These are phyloP conservation scores for Euzophera pinguis DNA, from an alignment of 2,888 invertebrate genomes.

Conservation along the genomic window DNA sequence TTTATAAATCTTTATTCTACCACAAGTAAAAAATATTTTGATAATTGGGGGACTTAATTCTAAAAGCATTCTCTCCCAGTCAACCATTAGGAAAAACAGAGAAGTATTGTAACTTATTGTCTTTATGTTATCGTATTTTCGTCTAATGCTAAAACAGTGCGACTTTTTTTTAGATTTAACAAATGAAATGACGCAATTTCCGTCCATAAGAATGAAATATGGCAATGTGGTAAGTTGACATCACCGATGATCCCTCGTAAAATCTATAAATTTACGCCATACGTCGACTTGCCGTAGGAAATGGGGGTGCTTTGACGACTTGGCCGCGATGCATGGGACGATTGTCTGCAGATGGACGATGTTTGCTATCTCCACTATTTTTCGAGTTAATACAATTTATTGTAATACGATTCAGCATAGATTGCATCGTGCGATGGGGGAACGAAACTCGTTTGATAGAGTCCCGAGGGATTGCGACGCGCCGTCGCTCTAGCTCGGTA, in stretches of 20 bases:
- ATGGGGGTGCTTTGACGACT: conserved; percentile 53
- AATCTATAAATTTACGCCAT: conserved; percentile 71
- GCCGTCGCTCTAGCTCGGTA: conserved; percentile 69
- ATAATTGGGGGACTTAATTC: too few species aligned
- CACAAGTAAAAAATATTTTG: too few species aligned
- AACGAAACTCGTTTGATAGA: conserved; percentile 78
- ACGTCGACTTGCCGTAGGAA: conserved; percentile 50
- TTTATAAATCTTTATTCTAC: too few species aligned
- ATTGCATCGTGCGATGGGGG: conserved; percentile 76
- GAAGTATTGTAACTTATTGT: too few species aligned
- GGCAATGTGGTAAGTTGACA: conserved; percentile 65
- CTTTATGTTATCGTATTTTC: neutral
- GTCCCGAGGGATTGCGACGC: conserved; percentile 67
- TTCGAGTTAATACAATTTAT: conserved; percentile 80
- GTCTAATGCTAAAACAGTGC: conserved; percentile 11
- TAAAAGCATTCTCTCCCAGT: too few species aligned
- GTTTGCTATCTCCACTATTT: conserved; percentile 78
- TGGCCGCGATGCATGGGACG: conserved; percentile 49
- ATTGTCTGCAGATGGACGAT: conserved; percentile 77
- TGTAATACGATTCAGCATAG: conserved; percentile 80
- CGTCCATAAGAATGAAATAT: conserved; percentile 69
- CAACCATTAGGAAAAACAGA: too few species aligned
- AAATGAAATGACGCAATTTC: conserved; percentile 66
- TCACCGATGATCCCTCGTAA: conserved; percentile 73
- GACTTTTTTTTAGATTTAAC: conserved; percentile 42